Percentiles rank a stretch among this genome's conserved stretches.
These are phyloP conservation scores for Rhabdomys pumilio DNA, from an alignment of 2,797 vertebrate species.

Conservation along the genomic window DNA sequence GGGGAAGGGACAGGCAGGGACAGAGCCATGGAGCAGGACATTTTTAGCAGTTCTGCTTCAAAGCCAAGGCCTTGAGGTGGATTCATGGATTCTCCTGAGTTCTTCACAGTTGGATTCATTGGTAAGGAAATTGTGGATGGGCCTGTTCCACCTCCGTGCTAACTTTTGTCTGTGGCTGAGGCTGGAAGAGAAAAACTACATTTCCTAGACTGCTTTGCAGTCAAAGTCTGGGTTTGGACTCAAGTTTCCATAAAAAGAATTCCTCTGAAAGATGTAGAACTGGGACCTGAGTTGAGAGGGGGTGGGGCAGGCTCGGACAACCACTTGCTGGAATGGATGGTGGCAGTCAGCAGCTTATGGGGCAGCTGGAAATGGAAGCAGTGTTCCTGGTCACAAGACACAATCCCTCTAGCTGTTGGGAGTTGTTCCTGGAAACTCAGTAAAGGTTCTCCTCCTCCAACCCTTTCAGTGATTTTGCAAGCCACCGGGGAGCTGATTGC, in stretches of 20 bases:
- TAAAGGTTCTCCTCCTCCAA: constrained; percentile 26
- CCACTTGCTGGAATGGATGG: not conserved
- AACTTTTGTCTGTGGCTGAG: not conserved
- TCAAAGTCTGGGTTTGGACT: constrained; percentile 37
- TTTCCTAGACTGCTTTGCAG: constrained; percentile 62
- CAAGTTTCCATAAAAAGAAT: constrained; percentile 36
- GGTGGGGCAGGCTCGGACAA: constrained; percentile 18
- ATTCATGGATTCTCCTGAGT: not conserved
- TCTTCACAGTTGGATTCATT: not conserved
- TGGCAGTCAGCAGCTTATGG: not conserved
- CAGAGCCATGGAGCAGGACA: not conserved
- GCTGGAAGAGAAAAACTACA: constrained; percentile 58
- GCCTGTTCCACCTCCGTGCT: not conserved
- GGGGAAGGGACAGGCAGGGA: constrained; percentile 3
- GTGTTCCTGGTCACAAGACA: not conserved
- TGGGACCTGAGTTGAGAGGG: constrained; percentile 61
- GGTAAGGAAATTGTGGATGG: not conserved
- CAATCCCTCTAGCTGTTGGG: constrained; percentile 26
- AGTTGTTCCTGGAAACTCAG: constrained; percentile 66
- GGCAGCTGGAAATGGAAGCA: not conserved
- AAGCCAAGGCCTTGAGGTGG: constrained; percentile 8
- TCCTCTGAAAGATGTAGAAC: not conserved
- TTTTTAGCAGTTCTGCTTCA: not conserved
- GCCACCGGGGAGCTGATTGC: not conserved
- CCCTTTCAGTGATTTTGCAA: constrained; percentile 51